Evolutionary conservation across 2,888 invertebrate genomes (phyloP).

Genomic region (Mythimna ferrago): DNA sequence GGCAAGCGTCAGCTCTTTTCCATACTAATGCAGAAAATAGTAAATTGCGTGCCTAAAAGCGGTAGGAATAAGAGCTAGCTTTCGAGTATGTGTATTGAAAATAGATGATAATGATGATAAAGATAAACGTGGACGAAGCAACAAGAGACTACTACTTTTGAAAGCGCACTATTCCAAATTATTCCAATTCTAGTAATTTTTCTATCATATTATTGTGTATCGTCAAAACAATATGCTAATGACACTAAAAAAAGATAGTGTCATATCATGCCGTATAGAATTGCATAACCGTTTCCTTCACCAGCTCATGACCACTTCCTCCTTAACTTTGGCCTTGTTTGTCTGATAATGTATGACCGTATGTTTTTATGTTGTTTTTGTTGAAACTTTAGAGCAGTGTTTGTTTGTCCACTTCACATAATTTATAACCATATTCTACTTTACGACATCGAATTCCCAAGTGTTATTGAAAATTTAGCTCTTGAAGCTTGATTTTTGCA

Average conservation of each 20-base stretch:
- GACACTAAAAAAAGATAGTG: conserved; percentile 10
- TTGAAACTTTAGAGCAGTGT: conserved; percentile 4
- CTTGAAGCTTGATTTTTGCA: background rate
- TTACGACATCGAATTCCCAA: background rate
- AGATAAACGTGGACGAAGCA: background rate
- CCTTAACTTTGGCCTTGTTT: conserved; percentile 63
- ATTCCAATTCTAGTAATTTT: background rate
- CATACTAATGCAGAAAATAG: too few relatives aligned
- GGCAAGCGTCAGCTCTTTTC: too few relatives aligned
- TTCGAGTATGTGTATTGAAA: too few relatives aligned
- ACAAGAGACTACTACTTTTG: background rate
- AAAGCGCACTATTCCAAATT: background rate
- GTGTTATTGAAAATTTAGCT: background rate
- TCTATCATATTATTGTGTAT: background rate
- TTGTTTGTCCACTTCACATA: conserved; percentile 21
- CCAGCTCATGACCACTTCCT: conserved; percentile 51
- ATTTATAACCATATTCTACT: conserved; percentile 16
- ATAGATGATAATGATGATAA: background rate
- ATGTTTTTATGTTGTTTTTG: conserved; percentile 14
- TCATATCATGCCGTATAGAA: conserved; percentile 44
- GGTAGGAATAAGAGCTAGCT: too few relatives aligned
- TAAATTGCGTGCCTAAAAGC: too few relatives aligned
- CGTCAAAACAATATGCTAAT: conserved; percentile 49
- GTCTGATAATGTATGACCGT: conserved; percentile 14
- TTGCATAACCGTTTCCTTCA: conserved; percentile 56